Conservation (phyloP, 2,888 invertebrate genomes). For the Scaptomyza tumidula region DNA sequence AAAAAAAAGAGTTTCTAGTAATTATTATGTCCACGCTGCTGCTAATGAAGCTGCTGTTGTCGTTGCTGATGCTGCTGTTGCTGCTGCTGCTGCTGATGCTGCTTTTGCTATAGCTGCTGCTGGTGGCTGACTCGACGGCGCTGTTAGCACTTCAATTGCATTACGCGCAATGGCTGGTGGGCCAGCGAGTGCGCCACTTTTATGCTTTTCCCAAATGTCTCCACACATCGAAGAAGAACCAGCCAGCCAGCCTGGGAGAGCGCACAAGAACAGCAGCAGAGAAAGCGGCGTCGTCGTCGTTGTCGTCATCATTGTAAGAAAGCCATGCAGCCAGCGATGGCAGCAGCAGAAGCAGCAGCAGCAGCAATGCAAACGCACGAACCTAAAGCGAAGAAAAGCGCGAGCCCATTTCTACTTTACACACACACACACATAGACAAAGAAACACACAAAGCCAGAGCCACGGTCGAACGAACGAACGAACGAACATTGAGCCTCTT, state of each 20-base stretch:
- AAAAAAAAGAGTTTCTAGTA: constrained; percentile 40
- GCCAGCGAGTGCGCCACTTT: constrained; percentile 84
- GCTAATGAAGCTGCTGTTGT: constrained; percentile 45
- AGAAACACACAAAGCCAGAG: constrained; percentile 12
- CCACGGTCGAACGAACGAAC: constrained; percentile 52
- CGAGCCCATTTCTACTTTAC: constrained; percentile 73
- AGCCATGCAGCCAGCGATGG: constrained; percentile 37
- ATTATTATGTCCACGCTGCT: constrained; percentile 50
- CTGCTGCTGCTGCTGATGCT: constrained; percentile 38
- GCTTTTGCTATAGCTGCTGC: constrained; percentile 35
- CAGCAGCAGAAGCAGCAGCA: constrained; percentile 21
- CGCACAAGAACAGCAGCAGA: constrained; percentile 58
- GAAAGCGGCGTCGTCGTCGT: constrained; percentile 47
- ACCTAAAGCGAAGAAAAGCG: constrained; percentile 64
- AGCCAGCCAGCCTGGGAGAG: constrained; percentile 42
- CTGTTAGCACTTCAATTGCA: constrained; percentile 85
- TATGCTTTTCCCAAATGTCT: constrained; percentile 84
- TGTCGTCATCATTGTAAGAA: constrained; percentile 37
- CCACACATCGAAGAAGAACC: constrained; percentile 65
- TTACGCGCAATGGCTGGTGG: constrained; percentile 85
- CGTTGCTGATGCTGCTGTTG: constrained; percentile 43
- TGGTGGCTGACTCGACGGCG: constrained; percentile 67
- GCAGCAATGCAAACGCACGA: constrained; percentile 59
- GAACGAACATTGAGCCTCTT: constrained; percentile 49
- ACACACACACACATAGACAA: constrained; percentile 30